Conservation (phyloP, 1,140 invertebrate genomes). For the Polypedilum vanderplanki region DNA sequence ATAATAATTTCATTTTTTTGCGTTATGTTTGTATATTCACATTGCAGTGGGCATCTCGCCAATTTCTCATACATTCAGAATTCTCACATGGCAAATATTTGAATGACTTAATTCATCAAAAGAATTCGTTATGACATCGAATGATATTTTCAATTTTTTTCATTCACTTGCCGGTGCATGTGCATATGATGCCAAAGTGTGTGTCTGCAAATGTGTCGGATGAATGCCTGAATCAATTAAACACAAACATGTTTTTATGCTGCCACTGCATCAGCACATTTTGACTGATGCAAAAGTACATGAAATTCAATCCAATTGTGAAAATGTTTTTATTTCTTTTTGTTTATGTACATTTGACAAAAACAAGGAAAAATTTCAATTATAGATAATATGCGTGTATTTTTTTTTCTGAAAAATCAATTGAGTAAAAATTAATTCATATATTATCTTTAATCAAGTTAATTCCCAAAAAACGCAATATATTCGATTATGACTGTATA, state of each 20-base stretch:
- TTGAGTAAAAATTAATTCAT: conserved; percentile 20
- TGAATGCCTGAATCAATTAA: conserved; percentile 10
- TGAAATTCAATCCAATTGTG: conserved; percentile 13
- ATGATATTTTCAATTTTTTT: no score
- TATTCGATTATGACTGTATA: not conserved
- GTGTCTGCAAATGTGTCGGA: not conserved
- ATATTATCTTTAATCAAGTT: not conserved
- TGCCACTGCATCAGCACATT: not conserved
- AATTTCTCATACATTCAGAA: not conserved
- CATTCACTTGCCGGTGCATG: no score
- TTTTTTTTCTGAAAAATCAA: not conserved
- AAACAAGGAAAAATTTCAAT: not conserved
- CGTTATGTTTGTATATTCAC: no score
- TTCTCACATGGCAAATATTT: not conserved
- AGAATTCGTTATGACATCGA: not conserved
- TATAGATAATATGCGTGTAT: not conserved
- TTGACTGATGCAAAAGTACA: no score
- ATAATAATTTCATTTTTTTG: not conserved
- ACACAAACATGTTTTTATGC: conserved; percentile 13
- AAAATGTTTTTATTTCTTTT: not conserved
- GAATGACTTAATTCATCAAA: conserved; percentile 13
- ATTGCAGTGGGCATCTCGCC: not conserved
- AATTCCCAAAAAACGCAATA: not conserved
- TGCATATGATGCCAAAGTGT: no score
- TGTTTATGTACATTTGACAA: not conserved